Evolutionary conservation across 2,797 vertebrate species (phyloP), one percentile per base, ranked within the genome.

Genomic region (Acanthis flammea): DNA sequence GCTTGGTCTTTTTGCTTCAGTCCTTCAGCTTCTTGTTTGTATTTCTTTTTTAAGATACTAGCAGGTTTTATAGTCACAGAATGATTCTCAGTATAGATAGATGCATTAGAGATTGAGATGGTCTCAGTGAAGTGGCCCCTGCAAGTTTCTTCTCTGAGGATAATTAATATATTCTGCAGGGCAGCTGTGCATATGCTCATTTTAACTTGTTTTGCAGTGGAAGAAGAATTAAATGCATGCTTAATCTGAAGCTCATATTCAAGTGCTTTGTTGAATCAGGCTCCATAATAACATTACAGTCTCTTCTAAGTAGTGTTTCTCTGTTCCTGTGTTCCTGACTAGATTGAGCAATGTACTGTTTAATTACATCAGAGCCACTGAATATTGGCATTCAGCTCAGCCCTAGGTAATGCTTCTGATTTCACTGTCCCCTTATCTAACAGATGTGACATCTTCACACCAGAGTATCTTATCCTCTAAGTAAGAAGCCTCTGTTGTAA

Each of bases 361-460:
- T 95, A 91, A 93, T 96, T 94, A 71, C 61, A 80, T 75, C 37
- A 83, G 68, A 91, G 31, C 11, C 58, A 58, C 58, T 77, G 75
- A 85, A 73, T 85, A 94, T 93, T 91, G 78, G 18, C 80, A 85
- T 91, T 90, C 72, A 51, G 19, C 35, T 95, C 81, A 79, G 33
- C 66, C 50, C 67, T 42, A 82, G 61, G 63, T 71, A 89, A 70
- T 44, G 47, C 48, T 92, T 91, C 63, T 27, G 63, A 85, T 91
- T 91, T 83, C 68, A 61, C 45, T 79, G 61, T 77, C 75, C 75
- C 41, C 61, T 85, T 89, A 54, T 77, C 81, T 71, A 68, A n/a
- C 61, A 87, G 91, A 82, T 92, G 90, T 74, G 80, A 60, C 63
- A 77, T 63, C 71, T 90, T 76, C 57, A 48, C 27, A 42, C 87